These are phyloP conservation scores for Acanthiza pusilla DNA, from an alignment of 2,797 vertebrate genomes.

Conservation along the genomic window DNA sequence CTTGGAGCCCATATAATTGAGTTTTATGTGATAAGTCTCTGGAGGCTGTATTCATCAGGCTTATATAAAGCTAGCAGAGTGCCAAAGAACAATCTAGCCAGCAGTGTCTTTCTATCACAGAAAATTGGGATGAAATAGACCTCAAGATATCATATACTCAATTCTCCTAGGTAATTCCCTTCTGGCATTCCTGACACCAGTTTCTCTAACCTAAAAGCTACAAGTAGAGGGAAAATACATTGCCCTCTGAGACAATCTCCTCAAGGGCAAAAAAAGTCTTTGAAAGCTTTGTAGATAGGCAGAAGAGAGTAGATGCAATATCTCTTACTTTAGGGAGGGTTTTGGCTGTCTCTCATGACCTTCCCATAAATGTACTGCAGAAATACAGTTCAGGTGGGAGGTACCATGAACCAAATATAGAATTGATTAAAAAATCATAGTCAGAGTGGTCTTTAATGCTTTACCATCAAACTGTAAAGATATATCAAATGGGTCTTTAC, in stretches of 20 bases:
- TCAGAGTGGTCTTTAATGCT: background rate
- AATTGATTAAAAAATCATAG: background rate
- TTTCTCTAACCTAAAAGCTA: background rate
- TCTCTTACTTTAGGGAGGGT: background rate
- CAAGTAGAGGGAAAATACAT: background rate
- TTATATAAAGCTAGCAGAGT: background rate
- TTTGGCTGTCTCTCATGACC: background rate
- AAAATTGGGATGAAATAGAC: background rate
- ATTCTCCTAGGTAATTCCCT: background rate
- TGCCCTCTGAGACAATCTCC: background rate
- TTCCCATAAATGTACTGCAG: background rate
- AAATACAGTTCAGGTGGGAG: background rate
- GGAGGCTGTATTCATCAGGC: background rate
- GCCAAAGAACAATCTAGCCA: background rate
- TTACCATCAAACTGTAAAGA: background rate
- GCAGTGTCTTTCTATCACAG: background rate
- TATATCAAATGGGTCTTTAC: background rate
- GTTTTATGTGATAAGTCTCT: background rate
- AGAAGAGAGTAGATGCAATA: background rate
- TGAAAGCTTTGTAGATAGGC: background rate
- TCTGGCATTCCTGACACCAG: background rate
- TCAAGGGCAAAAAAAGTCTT: background rate
- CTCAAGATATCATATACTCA: background rate
- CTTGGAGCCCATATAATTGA: background rate
- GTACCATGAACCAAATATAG: background rate